Evolutionary conservation across 2,888 invertebrate species (phyloP), one percentile per base, ranked within the genome.

Genomic region (Hydroisotoma schaefferi): DNA sequence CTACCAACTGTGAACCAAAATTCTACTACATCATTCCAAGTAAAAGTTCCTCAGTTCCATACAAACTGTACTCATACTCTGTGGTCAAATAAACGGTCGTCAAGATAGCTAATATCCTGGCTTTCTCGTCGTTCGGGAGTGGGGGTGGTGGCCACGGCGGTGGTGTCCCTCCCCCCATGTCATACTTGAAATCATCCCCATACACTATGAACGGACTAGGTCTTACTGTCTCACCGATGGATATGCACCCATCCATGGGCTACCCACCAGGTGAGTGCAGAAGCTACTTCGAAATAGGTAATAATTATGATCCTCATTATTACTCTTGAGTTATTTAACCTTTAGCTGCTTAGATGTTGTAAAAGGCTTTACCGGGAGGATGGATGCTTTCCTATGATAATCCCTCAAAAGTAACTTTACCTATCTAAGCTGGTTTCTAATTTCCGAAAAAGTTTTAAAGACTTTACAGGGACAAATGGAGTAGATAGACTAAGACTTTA

Each of bases 161-260:
- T 72, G 78, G 81, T 73, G 80, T 82, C 79, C 80, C 82, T n/a
- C 70, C 68, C 52, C 65, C 67, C 51, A 71, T 71, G 71, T 69
- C 71, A 70, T 81, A 82, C 76, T 77, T 83, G 71, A 83, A 83
- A 74, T 80, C 83, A 43, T 80, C 81, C 40, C 82, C 83, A 40
- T 83, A 83, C 75, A 78, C 80, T 23, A 81, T 83, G 73, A 81
- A 80, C 65, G 81, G 81, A 55, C 77, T 82, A 59, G 80, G 81
- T 26, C 76, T 82, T 26, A 69, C 72, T 52, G 80, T 80, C 72
- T 80, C 83, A 61, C 81, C 82, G 49, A 83, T 85, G 75, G 40
- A 40, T 40, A 40, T 40, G 40, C 85, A 86, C 74, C 80, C 83
- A 15, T 82, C 83, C 59, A 84, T 85, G 82, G 84, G 83, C 60